phyloP scores from a whole-genome alignment of 2,797 vertebrate genomes.

The Acropternis orthonyx region DNA sequence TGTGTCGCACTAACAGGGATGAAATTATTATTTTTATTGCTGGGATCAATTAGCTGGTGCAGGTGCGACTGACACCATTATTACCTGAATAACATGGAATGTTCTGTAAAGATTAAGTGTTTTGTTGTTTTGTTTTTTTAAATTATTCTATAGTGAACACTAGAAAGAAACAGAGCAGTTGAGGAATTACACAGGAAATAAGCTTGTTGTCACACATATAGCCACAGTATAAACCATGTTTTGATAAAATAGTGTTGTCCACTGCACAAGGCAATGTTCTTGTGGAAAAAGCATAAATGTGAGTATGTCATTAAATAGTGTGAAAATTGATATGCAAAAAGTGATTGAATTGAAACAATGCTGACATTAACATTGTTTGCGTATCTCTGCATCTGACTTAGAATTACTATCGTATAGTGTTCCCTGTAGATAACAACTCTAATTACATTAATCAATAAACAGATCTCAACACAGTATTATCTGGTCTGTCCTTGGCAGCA shows the following conservation, averaged over 20 bases:
- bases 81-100: background rate
- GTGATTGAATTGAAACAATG: background rate
- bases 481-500: slow-evolving; percentile 5
- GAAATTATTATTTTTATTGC: background rate
- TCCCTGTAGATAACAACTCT: slow-evolving; percentile 14
- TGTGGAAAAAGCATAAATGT: background rate
- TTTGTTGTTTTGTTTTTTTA: background rate
- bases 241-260: background rate
- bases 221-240: background rate
- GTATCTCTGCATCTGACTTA: background rate
- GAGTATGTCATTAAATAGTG: background rate
- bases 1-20: background rate
- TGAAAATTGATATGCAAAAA: background rate
- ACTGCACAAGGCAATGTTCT: background rate
- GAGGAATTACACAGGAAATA: background rate
- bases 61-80: background rate
- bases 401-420: background rate
- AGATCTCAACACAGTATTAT: background rate
- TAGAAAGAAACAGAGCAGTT: background rate
- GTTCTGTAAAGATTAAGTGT: background rate
- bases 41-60: background rate
- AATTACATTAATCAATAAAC: slow-evolving; percentile 52
- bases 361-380: background rate
- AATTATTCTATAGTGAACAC: background rate
- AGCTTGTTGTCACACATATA: background rate